Evolutionary conservation across 1,140 invertebrate species (phyloP), one percentile per base, ranked within the genome.

Genomic region (Danaus melanippus): DNA sequence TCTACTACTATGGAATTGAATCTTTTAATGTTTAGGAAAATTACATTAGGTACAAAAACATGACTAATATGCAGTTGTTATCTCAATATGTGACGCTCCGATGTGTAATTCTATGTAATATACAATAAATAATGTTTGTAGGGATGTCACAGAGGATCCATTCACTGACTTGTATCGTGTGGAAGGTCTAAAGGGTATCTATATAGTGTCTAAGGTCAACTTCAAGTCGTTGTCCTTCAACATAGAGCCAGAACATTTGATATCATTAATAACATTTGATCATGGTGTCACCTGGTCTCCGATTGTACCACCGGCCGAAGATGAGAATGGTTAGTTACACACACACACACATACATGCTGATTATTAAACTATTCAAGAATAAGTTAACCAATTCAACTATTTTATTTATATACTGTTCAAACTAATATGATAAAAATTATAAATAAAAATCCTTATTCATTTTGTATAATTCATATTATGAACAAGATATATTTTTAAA

Each of bases 111-210:
- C 21, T 32, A 32, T 32, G 21, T 32, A 32, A 32, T 32, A 32
- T 7, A 32, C 21, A 32, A 32, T 10, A 49, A 11, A 32, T 48
- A 39, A 56, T 62, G 40, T 68, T 70, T 74, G 39, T 75, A 96
- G 94, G 68, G 92, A 92, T 53, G 91, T 94, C 9, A 89, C 92
- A 1, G 92, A 94, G 50, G 92, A 95, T 61, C 79, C 93, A 9
- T 97, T 97, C 87, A 93, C 94, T n/a, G 96, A 97, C 74, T 76
- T 98, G 0, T 95, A 97, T 70, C 94, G 93, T 77, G 93, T 98
- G 0, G 91, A 95, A 74, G 96, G 96, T 8, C 76, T 98, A 10
- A 88, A 91, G 17, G 96, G 96, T 5, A 93, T 97, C 52, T 97
- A 96, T 78, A 96, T 97, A 60, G 96, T 94, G 1, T 96, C 95